Evolutionary conservation across 2,797 vertebrate genomes (phyloP), one percentile per base, ranked within the genome.

Genomic region (Setipinna tenuifilis): DNA sequence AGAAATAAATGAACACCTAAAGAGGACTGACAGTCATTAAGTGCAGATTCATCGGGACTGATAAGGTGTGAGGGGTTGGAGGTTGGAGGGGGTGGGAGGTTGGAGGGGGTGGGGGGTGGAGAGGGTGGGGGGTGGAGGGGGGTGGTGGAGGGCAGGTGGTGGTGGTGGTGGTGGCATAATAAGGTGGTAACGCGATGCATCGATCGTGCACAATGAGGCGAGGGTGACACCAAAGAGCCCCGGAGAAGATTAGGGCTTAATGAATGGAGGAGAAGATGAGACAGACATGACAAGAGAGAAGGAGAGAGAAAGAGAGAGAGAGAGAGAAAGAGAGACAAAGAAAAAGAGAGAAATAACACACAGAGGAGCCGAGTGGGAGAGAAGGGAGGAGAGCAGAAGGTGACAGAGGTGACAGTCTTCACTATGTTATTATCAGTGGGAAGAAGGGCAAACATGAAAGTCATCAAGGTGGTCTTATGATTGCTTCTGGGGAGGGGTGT

Each of bases 171-270:
- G 89, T 90, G 83, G 58, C 85, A 87, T 86, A 88, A 87, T 90
- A 88, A 87, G 90, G 87, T 88, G 88, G 89, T 87, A 10, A 68
- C 85, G 88, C 87, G 65, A 91, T 88, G 86, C 92, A 92, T 93
- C 88, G 92, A 94, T 93, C 92, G 89, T 88, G 86, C 92, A 92
- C 91, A 92, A 92, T 90, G 92, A 94, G 92, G 90, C 89, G 84
- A 75, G 87, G 82, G 90, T 90, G 92, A 90, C 93, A 90, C 88
- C 23, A 87, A 85, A 88, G 87, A 92, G 91, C 90, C 91, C 48
- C 31, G 81, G 71, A 59, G 71, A 89, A 93, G 91, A 95, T 95
- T 93, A 94, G 92, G 90, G 94, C 88, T 91, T 94, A 94, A 94
- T 94, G 92, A 93, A 93, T 93, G 92, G 91, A 90, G 91, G 93